A percentile compares a stretch with the other conserved stretches of the same genome.
Evolutionary conservation across 23 tunicate genomes (phyloP).

Genomic region (Trididemnum miniatum): DNA sequence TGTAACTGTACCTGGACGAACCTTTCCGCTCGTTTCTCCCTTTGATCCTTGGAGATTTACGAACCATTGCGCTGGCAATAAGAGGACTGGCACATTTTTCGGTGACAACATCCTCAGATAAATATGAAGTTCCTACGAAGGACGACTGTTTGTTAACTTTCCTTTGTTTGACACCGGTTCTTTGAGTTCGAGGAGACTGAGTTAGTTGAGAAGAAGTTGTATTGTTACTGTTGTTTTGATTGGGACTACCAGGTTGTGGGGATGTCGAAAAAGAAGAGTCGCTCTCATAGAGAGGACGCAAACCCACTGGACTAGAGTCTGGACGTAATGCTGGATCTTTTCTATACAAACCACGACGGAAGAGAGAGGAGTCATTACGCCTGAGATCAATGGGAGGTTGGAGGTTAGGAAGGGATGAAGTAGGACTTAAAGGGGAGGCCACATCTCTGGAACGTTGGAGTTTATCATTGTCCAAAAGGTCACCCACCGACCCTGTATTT

Average conservation of each 20-base stretch:
- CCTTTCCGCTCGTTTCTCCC: conserved; percentile 74
- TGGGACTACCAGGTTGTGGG: not conserved
- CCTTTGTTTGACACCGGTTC: not conserved
- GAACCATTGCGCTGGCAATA: not conserved
- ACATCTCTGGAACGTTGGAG: not conserved
- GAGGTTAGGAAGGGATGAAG: conserved; percentile 60
- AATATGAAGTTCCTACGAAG: conserved; percentile 13
- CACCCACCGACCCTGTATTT: conserved; percentile 23
- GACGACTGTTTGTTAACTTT: not conserved
- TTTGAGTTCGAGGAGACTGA: no score
- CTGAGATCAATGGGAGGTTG: conserved; percentile 11
- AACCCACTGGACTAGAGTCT: not conserved
- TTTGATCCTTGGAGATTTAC: conserved; percentile 28
- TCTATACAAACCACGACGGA: not conserved
- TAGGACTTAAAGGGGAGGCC: conserved; percentile 26
- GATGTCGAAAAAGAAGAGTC: not conserved
- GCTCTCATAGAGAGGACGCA: not conserved
- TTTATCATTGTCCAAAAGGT: not conserved
- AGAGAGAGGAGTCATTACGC: not conserved
- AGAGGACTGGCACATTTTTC: no score
- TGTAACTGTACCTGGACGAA: conserved; percentile 63
- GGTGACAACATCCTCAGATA: not conserved
- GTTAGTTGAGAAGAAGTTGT: no score
- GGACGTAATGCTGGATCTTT: not conserved
- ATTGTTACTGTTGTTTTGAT: not conserved